A percentile compares a stretch with the other conserved stretches of the same genome.
Evolutionary conservation across 2,797 vertebrate genomes (phyloP).

Genomic region (Meriones psammophilus): DNA sequence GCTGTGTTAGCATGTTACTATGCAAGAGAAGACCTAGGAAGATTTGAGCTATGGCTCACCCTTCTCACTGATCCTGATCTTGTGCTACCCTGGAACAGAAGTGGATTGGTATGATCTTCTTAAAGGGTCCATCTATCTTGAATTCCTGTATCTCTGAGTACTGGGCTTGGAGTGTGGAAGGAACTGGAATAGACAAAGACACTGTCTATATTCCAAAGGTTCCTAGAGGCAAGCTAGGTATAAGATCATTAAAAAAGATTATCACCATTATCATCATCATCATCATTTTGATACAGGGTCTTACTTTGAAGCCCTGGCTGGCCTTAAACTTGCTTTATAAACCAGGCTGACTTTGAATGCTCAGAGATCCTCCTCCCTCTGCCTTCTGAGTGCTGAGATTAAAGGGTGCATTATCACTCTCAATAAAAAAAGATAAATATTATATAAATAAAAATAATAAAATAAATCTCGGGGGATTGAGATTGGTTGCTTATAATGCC

Average conservation of each 20-base stretch:
- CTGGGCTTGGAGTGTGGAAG: not conserved
- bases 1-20: not conserved
- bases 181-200: not conserved
- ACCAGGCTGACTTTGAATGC: not conserved
- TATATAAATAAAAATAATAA: conserved; percentile 28
- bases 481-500: conserved; percentile 23
- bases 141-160: not conserved
- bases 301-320: too few species aligned
- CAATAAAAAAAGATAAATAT: not conserved
- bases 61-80: not conserved
- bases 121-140: not conserved
- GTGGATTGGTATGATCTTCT: not conserved
- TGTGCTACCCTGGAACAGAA: not conserved
- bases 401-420: not conserved
- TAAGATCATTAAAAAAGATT: conserved; percentile 8
- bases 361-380: not conserved
- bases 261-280: not conserved
- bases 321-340: not conserved
- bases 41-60: not conserved
- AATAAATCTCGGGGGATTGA: not conserved
- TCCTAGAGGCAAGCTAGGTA: not conserved
- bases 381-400: not conserved
- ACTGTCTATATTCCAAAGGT: not conserved
- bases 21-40: not conserved
- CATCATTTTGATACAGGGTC: not conserved